A percentile compares a stretch with the other conserved stretches of the same genome.
Evolutionary conservation across 2,888 invertebrate genomes (phyloP).

Genomic region (Cancer borealis): DNA sequence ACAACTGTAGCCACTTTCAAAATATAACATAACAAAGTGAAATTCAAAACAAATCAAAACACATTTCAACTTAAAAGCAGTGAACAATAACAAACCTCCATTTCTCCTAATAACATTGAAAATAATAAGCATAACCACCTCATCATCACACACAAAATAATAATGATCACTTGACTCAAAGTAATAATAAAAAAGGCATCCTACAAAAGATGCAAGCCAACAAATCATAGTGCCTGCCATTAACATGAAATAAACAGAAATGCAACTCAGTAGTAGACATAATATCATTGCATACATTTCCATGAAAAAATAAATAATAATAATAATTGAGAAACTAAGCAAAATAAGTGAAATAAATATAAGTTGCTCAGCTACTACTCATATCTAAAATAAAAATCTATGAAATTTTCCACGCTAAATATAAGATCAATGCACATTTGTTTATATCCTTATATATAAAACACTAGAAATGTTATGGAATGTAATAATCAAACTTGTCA

Average conservation of each 20-base stretch:
- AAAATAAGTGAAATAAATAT: no score
- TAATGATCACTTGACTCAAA: background rate
- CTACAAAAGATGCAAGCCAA: slow-evolving; percentile 24
- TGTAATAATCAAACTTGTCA: background rate
- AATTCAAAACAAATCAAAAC: background rate
- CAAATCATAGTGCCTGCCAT: background rate
- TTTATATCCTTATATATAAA: background rate
- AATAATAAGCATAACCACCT: background rate
- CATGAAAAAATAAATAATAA: background rate
- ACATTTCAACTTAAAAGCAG: background rate
- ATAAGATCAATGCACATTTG: background rate
- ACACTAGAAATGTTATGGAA: background rate
- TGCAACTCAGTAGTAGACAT: slow-evolving; percentile 25
- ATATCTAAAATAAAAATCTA: background rate
- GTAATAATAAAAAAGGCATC: background rate
- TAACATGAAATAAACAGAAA: background rate
- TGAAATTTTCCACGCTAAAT: slow-evolving; percentile 4
- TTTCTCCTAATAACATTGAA: slow-evolving; percentile 5
- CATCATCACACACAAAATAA: background rate
- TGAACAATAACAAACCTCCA: slow-evolving; percentile 28
- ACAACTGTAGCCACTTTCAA: background rate
- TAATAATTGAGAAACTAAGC: background rate
- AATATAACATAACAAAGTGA: background rate
- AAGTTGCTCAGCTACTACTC: background rate
- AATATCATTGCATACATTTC: slow-evolving; percentile 39